Conservation (phyloP, 2,113 vertebrate species). For the Illadopsis cleaveri region DNA sequence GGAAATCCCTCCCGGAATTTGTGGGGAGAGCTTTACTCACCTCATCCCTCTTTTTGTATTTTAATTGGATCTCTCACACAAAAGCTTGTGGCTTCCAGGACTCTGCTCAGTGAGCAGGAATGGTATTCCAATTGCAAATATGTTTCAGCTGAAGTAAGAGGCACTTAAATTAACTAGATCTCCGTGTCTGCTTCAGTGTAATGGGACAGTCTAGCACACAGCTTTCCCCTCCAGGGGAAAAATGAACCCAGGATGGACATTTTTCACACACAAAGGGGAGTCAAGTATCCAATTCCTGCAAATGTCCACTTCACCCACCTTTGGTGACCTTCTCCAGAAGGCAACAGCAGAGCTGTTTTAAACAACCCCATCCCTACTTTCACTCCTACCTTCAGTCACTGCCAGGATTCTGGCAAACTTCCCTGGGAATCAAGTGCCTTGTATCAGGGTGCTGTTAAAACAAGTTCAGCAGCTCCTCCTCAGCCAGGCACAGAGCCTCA, state of each 20-base stretch:
- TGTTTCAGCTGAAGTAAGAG: constrained; percentile 25
- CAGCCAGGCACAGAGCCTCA: background rate
- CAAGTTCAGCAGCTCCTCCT: background rate
- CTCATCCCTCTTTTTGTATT: background rate
- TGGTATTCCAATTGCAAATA: constrained; percentile 1
- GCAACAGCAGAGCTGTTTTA: background rate
- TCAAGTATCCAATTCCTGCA: background rate
- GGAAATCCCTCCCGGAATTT: constrained; percentile 1
- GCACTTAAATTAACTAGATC: constrained; percentile 39
- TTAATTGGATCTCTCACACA: constrained; percentile 39
- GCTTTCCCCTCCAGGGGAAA: background rate
- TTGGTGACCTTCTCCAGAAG: background rate
- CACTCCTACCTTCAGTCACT: background rate
- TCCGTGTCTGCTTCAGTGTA: background rate
- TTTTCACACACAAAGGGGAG: background rate
- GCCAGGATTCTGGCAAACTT: background rate
- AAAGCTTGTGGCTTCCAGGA: constrained; percentile 12
- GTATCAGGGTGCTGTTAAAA: background rate
- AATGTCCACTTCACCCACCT: background rate
- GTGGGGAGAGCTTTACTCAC: background rate
- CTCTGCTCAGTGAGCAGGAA: constrained; percentile 21
- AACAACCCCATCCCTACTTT: background rate
- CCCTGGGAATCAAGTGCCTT: background rate
- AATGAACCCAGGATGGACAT: background rate
- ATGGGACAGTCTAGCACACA: background rate